phyloP scores from a whole-genome alignment of 2,113 vertebrate species.

The Apaloderma vittatum region DNA sequence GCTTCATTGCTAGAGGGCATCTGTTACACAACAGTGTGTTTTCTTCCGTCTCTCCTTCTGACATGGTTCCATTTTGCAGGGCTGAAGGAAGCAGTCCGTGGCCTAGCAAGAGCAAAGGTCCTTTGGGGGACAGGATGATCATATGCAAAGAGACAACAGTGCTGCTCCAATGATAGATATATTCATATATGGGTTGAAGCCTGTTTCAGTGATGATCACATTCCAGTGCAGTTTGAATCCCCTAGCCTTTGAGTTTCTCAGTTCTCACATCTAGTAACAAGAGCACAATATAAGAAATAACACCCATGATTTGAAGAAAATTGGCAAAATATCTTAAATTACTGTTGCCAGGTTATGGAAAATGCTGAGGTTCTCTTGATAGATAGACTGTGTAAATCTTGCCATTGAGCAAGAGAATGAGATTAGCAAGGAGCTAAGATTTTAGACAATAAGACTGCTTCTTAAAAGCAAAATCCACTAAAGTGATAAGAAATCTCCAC shows the following conservation, averaged over 20 bases:
- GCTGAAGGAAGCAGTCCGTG: not conserved
- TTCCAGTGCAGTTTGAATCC: not conserved
- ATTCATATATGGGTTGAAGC: not conserved
- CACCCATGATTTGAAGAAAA: not conserved
- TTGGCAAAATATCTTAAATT: not conserved
- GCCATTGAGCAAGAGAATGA: not conserved
- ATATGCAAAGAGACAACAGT: not conserved
- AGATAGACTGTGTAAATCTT: not conserved
- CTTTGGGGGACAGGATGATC: not conserved
- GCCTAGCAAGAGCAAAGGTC: not conserved
- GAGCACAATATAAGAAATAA: not conserved
- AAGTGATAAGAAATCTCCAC: not conserved
- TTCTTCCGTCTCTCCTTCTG: not conserved
- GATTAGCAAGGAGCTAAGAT: not conserved
- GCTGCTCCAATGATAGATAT: not conserved
- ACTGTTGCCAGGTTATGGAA: not conserved
- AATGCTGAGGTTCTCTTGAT: not conserved
- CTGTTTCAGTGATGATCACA: not conserved
- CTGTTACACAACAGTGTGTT: not conserved
- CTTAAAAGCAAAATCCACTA: not conserved
- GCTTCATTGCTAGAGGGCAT: not conserved
- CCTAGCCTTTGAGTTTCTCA: not conserved
- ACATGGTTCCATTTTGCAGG: not conserved
- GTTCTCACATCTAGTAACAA: not conserved
- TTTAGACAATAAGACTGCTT: not conserved